phyloP scores from a whole-genome alignment of 2,888 invertebrate species.

The Scelioninae gen. 1 region DNA sequence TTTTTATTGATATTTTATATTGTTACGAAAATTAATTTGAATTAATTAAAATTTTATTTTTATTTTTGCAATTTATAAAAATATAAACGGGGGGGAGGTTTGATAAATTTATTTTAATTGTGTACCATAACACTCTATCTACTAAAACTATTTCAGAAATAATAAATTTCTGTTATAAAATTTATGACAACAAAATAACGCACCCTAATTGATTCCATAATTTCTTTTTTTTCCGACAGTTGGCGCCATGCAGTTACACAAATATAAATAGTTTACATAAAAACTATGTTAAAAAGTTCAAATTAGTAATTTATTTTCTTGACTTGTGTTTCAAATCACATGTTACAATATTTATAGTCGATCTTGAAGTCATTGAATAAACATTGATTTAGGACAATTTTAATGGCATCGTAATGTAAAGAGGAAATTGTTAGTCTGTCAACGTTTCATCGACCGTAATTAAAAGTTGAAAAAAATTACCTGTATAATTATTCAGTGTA shows the following conservation, averaged over 20 bases:
- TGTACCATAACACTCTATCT: no score
- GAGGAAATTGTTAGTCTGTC: background rate
- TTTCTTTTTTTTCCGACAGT: conserved; percentile 3
- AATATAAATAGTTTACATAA: conserved; percentile 33
- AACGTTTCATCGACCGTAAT: background rate
- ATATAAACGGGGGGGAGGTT: no score
- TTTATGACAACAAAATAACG: no score
- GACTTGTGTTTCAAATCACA: conserved; percentile 18
- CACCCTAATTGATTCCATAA: background rate
- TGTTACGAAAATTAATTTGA: no score
- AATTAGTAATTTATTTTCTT: conserved; percentile 21
- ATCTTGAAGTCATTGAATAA: conserved; percentile 34
- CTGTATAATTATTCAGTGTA: no score
- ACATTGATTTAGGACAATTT: conserved; percentile 21
- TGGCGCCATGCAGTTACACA: conserved; percentile 19
- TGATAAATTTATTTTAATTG: no score
- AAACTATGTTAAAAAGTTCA: conserved; percentile 10
- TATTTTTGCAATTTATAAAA: no score
- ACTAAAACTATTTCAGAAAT: background rate
- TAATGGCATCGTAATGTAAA: background rate
- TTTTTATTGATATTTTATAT: no score
- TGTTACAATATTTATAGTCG: conserved; percentile 50
- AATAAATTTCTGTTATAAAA: background rate
- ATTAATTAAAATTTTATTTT: no score
- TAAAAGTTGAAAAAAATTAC: conserved; percentile 7